A percentile compares a stretch with the other conserved stretches of the same genome.
phyloP scores from a whole-genome alignment of 2,888 invertebrate species.

The Asteroscopus sphinx region DNA sequence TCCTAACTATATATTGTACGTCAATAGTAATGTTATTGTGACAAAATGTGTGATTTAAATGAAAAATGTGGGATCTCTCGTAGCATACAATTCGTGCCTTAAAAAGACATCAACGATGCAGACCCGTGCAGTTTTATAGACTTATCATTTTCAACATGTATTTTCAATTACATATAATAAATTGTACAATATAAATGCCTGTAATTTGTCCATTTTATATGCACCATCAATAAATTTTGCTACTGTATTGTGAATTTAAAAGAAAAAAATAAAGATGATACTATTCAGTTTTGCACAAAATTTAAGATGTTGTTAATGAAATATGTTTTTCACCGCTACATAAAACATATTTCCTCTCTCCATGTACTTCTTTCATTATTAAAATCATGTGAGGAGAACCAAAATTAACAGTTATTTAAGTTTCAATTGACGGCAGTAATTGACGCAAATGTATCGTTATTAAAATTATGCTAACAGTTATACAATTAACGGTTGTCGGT shows the following conservation, averaged over 20 bases:
- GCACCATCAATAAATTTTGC: too few relatives aligned
- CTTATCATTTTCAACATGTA: background rate
- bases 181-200: background rate
- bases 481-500: slow-evolving; percentile 19
- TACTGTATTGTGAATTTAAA: too few relatives aligned
- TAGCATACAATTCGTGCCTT: slow-evolving; percentile 48
- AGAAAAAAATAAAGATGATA: too few relatives aligned
- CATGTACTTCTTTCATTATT: background rate
- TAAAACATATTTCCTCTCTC: too few relatives aligned
- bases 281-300: too few relatives aligned
- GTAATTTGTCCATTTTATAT: too few relatives aligned
- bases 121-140: slow-evolving; percentile 7
- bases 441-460: slow-evolving; percentile 35
- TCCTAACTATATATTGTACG: slow-evolving; percentile 7
- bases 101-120: slow-evolving; percentile 71
- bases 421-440: slow-evolving; percentile 26
- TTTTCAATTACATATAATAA: slow-evolving; percentile 3
- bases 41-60: slow-evolving; percentile 15
- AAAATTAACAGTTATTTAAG: slow-evolving; percentile 13
- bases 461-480: slow-evolving; percentile 48
- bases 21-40: slow-evolving; percentile 14
- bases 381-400: background rate
- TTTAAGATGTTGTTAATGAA: too few relatives aligned
- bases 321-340: too few relatives aligned
- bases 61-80: slow-evolving; percentile 18